A percentile compares a stretch with the other conserved stretches of the same genome.
Evolutionary conservation across 2,888 invertebrate genomes (phyloP).

Genomic region (Phengaris arion): DNA sequence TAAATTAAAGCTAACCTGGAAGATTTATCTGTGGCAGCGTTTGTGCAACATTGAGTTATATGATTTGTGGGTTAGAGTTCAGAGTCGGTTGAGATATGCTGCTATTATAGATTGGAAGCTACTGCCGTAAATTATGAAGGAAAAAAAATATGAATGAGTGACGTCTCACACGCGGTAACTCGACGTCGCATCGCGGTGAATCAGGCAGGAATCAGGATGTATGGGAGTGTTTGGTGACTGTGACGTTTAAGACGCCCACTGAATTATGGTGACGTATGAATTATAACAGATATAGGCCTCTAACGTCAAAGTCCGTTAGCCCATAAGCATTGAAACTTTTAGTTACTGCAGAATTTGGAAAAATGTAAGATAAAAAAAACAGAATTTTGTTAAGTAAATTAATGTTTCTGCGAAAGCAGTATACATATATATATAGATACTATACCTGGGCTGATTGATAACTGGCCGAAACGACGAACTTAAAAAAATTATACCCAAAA

Average conservation of each 20-base stretch:
- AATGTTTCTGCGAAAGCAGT: no score
- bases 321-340: not conserved
- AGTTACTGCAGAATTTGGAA: not conserved
- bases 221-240: not conserved
- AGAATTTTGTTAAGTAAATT: no score
- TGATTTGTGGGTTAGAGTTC: not conserved
- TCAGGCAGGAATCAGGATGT: not conserved
- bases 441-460: no score
- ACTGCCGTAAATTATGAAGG: conserved; percentile 36
- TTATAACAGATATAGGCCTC: not conserved
- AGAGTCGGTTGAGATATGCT: conserved; percentile 17
- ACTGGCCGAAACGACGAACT: no score
- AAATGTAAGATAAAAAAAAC: no score
- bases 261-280: not conserved
- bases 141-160: conserved; percentile 39
- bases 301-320: not conserved
- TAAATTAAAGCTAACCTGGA: conserved; percentile 25
- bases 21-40: conserved; percentile 3
- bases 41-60: not conserved
- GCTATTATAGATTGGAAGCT: not conserved
- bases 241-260: not conserved
- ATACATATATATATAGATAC: no score
- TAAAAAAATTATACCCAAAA: no score
- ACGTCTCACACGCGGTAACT: conserved; percentile 36
- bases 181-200: conserved; percentile 5